A percentile compares a stretch with the other conserved stretches of the same genome.
Conservation (phyloP, 53 echinoderm and acorn worm genomes). For the Holothuria scabra region DNA sequence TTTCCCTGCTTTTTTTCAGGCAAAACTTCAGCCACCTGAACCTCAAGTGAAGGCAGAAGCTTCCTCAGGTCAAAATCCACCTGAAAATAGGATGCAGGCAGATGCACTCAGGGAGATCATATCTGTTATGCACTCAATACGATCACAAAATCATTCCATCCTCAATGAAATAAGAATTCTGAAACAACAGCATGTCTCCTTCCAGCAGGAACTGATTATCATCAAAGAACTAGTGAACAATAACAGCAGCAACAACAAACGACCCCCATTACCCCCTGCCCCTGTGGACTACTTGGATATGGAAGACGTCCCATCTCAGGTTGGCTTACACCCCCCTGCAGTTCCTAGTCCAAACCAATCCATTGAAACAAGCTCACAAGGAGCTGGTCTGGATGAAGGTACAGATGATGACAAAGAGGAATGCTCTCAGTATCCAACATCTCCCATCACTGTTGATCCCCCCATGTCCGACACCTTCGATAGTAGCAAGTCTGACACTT, state of each 20-base stretch:
- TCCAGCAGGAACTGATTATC: slow-evolving; percentile 34
- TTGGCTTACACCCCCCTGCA: slow-evolving; percentile 1
- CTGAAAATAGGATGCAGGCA: not conserved
- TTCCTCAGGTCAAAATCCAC: not conserved
- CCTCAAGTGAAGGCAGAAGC: too few species aligned
- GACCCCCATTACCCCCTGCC: slow-evolving; percentile 7
- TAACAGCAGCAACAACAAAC: not conserved
- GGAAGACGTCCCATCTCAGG: slow-evolving; percentile 41
- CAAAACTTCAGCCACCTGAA: too few species aligned
- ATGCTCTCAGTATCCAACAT: slow-evolving; percentile 31
- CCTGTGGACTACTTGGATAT: slow-evolving; percentile 35
- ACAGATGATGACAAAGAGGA: slow-evolving; percentile 11
- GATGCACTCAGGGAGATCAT: not conserved
- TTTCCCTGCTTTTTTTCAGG: too few species aligned
- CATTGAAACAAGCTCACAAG: not conserved
- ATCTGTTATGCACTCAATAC: slow-evolving; percentile 1
- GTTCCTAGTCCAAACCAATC: not conserved
- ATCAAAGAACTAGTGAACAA: slow-evolving; percentile 32
- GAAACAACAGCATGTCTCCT: slow-evolving; percentile 35
- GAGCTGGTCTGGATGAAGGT: not conserved
- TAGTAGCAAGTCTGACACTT: not conserved
- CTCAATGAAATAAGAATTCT: slow-evolving; percentile 36
- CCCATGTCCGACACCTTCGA: slow-evolving; percentile 1
- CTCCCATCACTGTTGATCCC: slow-evolving; percentile 30
- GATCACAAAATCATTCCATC: slow-evolving; percentile 43